Conservation (phyloP, 1,140 invertebrate species). For the Galendromus occidentalis region DNA sequence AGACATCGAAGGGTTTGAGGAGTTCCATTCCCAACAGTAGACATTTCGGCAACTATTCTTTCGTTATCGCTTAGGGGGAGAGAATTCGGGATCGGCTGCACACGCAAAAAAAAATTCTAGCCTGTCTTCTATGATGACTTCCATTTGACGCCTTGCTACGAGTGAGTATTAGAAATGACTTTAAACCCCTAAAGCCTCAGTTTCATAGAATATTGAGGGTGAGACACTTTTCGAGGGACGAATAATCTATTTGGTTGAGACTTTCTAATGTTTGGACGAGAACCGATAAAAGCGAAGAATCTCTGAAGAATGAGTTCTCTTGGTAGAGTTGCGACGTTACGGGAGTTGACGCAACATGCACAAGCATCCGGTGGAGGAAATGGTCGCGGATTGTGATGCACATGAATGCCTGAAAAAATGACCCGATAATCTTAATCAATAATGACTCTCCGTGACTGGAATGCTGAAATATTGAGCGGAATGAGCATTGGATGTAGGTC, state of each 20-base stretch:
- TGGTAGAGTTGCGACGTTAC: conserved; percentile 84
- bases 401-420: background rate
- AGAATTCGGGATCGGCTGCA: too few species aligned
- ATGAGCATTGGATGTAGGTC: background rate
- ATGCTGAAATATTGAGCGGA: background rate
- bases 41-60: too few species aligned
- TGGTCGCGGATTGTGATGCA: conserved; percentile 43
- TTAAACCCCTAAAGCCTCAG: too few species aligned
- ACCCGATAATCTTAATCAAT: conserved; percentile 25
- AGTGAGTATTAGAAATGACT: too few species aligned
- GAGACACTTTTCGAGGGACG: background rate
- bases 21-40: too few species aligned
- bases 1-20: too few species aligned
- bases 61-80: too few species aligned
- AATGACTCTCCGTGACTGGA: background rate
- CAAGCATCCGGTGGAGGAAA: conserved; percentile 64
- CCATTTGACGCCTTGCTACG: too few species aligned
- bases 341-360: conserved; percentile 60
- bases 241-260: conserved; percentile 72
- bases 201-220: background rate
- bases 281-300: conserved; percentile 59
- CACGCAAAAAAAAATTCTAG: too few species aligned
- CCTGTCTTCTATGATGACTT: too few species aligned
- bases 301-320: conserved; percentile 75
- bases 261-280: conserved; percentile 75